phyloP scores from a whole-genome alignment of 2,797 vertebrate genomes.

The Pogonophryne albipinna region DNA sequence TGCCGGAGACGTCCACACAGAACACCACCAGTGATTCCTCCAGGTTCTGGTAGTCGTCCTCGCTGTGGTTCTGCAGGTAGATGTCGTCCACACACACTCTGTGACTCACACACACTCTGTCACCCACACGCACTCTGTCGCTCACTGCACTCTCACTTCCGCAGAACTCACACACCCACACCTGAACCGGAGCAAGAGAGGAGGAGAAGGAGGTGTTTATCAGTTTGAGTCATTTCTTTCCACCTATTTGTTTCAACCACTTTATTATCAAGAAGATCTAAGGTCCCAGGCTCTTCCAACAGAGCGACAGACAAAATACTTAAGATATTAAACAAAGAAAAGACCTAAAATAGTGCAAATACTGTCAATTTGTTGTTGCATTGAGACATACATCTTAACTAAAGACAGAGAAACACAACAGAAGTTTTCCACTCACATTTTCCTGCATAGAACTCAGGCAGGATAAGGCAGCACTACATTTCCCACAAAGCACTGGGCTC shows the following conservation, averaged over 20 bases:
- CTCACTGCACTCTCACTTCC: conserved; percentile 56
- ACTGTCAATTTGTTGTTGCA: no score
- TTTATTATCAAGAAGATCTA: neutral
- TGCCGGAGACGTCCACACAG: conserved; percentile 88
- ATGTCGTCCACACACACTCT: conserved; percentile 69
- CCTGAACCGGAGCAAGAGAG: conserved; percentile 48
- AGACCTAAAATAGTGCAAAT: no score
- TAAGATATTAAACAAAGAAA: no score
- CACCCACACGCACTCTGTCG: no score
- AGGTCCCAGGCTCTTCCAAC: no score
- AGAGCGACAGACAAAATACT: no score
- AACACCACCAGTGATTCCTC: conserved; percentile 84
- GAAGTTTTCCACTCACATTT: conserved; percentile 61
- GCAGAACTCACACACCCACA: conserved; percentile 87
- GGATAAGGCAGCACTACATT: conserved; percentile 78
- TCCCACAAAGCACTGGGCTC: conserved; percentile 77
- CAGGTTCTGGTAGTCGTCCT: conserved; percentile 80
- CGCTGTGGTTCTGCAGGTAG: conserved; percentile 64
- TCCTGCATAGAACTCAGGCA: conserved; percentile 65
- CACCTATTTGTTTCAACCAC: neutral
- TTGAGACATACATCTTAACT: neutral
- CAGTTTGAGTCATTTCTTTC: neutral
- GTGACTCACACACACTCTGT: conserved; percentile 19
- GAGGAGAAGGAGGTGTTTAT: no score
- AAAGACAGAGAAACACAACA: rapidly evolving